Conservation (phyloP, 2,888 invertebrate genomes). For the Lymantria monacha region DNA sequence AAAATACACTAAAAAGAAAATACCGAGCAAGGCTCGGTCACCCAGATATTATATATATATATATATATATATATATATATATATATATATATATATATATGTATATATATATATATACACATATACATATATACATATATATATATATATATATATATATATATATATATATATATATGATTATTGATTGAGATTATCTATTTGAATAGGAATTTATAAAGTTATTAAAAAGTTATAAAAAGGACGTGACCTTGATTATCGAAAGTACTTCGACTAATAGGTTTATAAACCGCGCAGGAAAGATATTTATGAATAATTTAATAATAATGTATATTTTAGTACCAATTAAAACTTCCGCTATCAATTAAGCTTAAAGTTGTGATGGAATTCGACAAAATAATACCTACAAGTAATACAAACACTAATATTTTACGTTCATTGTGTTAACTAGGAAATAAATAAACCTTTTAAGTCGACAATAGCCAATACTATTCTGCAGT, state of each 20-base stretch:
- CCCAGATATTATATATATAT: too few species aligned
- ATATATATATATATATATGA: too few species aligned
- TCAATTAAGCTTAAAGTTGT: not conserved
- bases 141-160: too few species aligned
- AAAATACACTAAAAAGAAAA: too few species aligned
- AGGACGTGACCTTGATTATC: not conserved
- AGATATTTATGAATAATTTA: not conserved
- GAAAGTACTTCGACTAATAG: not conserved
- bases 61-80: too few species aligned
- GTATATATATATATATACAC: too few species aligned
- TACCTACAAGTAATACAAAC: not conserved
- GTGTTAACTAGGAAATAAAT: constrained; percentile 30
- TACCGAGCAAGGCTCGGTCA: too few species aligned
- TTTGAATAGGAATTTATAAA: not conserved
- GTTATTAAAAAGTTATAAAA: not conserved
- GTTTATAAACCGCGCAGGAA: not conserved
- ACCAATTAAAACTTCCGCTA: not conserved
- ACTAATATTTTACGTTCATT: constrained; percentile 16
- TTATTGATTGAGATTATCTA: too few species aligned
- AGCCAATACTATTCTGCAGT: constrained; percentile 33
- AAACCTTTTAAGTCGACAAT: constrained; percentile 34
- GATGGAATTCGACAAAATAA: constrained; percentile 2
- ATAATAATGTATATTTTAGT: not conserved
- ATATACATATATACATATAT: too few species aligned
- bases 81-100: too few species aligned